Percentiles rank a stretch among this genome's conserved stretches.
Conservation (phyloP, 2,797 vertebrate genomes). For the Labroides dimidiatus region DNA sequence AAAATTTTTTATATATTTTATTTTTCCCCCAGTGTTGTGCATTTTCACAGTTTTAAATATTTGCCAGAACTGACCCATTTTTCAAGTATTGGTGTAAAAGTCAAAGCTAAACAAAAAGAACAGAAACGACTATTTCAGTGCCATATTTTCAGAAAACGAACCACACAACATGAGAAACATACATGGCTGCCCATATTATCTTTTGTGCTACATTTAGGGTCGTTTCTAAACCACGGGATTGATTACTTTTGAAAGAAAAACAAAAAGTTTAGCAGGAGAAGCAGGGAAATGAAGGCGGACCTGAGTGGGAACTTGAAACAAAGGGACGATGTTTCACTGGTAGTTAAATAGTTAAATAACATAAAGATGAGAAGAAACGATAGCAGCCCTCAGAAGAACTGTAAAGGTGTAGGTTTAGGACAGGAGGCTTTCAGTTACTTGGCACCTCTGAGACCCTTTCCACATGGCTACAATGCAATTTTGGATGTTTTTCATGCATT, state of each 20-base stretch:
- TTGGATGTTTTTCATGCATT: too few species aligned
- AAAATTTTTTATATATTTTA: slow-evolving; percentile 38
- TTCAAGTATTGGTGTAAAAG: slow-evolving; percentile 80
- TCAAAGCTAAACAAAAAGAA: slow-evolving; percentile 58
- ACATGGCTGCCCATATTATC: slow-evolving; percentile 32
- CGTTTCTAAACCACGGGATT: slow-evolving; percentile 18
- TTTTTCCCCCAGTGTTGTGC: slow-evolving; percentile 66
- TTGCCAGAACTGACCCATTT: slow-evolving; percentile 72
- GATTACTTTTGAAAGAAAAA: slow-evolving; percentile 13
- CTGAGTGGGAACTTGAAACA: slow-evolving; percentile 48
- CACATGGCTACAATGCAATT: too few species aligned
- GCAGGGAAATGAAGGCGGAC: slow-evolving; percentile 52
- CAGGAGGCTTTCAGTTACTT: slow-evolving; percentile 52
- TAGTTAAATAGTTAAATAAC: slow-evolving; percentile 11
- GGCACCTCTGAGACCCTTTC: slow-evolving; percentile 36
- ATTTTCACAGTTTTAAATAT: slow-evolving; percentile 83
- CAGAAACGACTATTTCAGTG: slow-evolving; percentile 63
- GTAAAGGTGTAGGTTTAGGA: slow-evolving; percentile 64
- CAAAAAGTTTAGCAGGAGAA: slow-evolving; percentile 30
- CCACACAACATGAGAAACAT: slow-evolving; percentile 50
- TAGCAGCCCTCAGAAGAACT: slow-evolving; percentile 67
- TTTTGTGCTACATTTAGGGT: slow-evolving; percentile 50
- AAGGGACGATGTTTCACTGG: slow-evolving; percentile 16
- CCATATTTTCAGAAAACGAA: slow-evolving; percentile 55
- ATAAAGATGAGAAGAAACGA: slow-evolving; percentile 32